Evolutionary conservation across 1,140 invertebrate species (phyloP).

Genomic region (Mya arenaria): DNA sequence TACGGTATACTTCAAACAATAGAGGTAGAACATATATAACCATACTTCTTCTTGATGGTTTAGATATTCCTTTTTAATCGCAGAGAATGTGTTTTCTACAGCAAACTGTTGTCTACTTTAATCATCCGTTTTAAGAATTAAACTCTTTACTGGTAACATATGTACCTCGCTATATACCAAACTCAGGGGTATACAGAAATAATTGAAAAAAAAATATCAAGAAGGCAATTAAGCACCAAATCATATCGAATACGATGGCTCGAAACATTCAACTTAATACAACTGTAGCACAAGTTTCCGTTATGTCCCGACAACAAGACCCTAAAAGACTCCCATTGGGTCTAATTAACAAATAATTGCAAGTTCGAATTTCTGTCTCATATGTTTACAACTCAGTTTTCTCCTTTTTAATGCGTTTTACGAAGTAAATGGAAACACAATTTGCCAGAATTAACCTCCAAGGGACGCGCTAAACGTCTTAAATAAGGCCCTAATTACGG

Average conservation of each 20-base stretch:
- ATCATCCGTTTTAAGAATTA: too few relatives aligned
- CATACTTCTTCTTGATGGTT: too few relatives aligned
- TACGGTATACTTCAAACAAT: too few relatives aligned
- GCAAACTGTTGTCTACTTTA: too few relatives aligned
- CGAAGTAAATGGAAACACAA: conserved; percentile 21
- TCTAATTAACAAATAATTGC: conserved; percentile 38
- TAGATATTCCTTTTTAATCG: too few relatives aligned
- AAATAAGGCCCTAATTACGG: conserved; percentile 7
- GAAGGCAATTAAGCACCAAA: conserved; percentile 1
- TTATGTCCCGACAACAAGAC: neutral
- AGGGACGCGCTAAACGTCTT: conserved; percentile 32
- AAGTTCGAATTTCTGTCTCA: conserved; percentile 30
- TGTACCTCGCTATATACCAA: neutral
- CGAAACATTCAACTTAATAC: too few relatives aligned
- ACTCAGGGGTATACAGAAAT: neutral
- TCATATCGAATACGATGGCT: too few relatives aligned
- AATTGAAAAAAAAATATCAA: conserved; percentile 1
- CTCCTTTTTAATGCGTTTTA: conserved; percentile 31
- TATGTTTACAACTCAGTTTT: conserved; percentile 34
- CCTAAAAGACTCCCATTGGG: conserved; percentile 6
- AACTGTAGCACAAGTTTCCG: neutral
- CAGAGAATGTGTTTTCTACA: too few relatives aligned
- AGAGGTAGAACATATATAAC: too few relatives aligned
- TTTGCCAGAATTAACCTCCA: conserved; percentile 43
- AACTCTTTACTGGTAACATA: too few relatives aligned